Percentiles rank a stretch among this genome's conserved stretches.
Evolutionary conservation across 2,888 invertebrate species (phyloP).

Genomic region (Acleris emargana): DNA sequence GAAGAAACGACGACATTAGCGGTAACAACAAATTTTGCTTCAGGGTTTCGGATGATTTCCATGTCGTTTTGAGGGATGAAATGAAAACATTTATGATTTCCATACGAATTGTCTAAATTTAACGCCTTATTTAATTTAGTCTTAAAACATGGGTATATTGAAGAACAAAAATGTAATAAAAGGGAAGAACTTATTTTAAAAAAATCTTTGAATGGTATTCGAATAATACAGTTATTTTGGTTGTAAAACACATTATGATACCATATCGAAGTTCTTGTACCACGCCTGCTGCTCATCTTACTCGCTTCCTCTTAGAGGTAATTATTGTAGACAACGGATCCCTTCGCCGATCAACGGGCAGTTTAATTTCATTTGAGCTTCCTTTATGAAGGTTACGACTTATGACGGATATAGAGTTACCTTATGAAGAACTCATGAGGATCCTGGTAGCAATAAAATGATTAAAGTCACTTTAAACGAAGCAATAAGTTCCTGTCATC

Average conservation of each 20-base stretch:
- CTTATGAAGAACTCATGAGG: conserved; percentile 40
- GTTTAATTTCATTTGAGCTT: conserved; percentile 75
- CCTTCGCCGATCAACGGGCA: conserved; percentile 76
- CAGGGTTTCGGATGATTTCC: conserved; percentile 13
- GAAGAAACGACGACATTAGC: conserved; percentile 34
- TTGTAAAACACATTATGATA: no score
- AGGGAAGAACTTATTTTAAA: no score
- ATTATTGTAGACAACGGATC: conserved; percentile 73
- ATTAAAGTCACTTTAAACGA: conserved; percentile 27
- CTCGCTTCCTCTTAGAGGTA: conserved; percentile 67
- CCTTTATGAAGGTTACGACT: conserved; percentile 62
- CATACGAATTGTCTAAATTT: background rate
- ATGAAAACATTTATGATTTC: conserved; percentile 16
- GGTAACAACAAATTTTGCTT: conserved; percentile 26
- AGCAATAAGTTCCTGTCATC: conserved; percentile 29
- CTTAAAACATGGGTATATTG: no score
- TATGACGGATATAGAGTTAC: conserved; percentile 57
- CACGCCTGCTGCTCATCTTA: conserved; percentile 53
- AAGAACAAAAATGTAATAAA: no score
- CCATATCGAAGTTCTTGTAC: conserved; percentile 40
- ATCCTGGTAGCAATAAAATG: conserved; percentile 22
- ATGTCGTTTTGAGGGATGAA: conserved; percentile 30
- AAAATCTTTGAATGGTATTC: no score
- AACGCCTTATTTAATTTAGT: no score
- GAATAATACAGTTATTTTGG: no score